Evolutionary conservation across 2,888 invertebrate species (phyloP), one percentile per base, ranked within the genome.

Genomic region (Pharmacophagus antenor): DNA sequence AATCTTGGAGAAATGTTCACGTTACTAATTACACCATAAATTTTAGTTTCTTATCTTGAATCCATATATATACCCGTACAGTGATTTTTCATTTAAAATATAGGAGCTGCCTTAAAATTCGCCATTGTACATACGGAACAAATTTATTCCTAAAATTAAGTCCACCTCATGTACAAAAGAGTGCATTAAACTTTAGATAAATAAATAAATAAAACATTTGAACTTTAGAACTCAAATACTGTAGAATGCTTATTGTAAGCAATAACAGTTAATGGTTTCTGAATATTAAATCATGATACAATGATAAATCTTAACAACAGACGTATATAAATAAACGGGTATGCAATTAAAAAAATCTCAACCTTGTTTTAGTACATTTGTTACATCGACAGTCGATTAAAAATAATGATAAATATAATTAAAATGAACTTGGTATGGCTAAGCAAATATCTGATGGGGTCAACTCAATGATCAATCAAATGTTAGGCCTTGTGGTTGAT

Each of bases 401-500:
- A 71, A 70, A 69, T 67, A 68, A 70, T 69, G 70, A 71, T 72
- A 70, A 70, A 71, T 68, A 64, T 68, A 84, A 83, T 84, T 78
- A 82, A 77, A 77, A 73, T 79, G 77, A 77, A 80, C 80, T 82
- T 81, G 83, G 80, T 79, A 72, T 70, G 66, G 69, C 71, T 74
- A 76, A 77, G 79, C 79, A 79, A 84, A 77, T 79, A 77, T 77
- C 73, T 69, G 72, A 71, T 70, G 70, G 81, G 85, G 84, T 83
- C 85, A 84, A 76, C 74, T 67, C 64, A 66, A 68, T 77, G 66
- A 85, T 85, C 83, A 85, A 85, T 85, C 85, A 83, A 65, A 37
- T 41, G 41, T 37, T 25, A 62, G 71, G 68, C 84, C 86, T 84
- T 84, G 82, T 69, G 64, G 62, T 61, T 56, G 66, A 60, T 56